phyloP scores from a whole-genome alignment of 2,888 invertebrate genomes.

The Notodonta ziczac region DNA sequence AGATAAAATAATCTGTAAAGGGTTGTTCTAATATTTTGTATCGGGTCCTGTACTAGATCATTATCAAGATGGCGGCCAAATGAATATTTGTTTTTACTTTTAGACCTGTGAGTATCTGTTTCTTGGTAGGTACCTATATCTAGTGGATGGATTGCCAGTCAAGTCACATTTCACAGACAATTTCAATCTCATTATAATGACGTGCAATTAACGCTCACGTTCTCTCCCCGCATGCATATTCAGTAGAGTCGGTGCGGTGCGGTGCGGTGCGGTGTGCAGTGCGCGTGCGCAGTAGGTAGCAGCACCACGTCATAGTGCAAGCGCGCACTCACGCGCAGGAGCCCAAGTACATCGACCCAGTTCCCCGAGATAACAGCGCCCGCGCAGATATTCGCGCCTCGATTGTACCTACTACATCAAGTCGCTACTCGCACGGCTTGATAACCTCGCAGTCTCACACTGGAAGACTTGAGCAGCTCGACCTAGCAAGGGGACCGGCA shows the following conservation, averaged over 20 bases:
- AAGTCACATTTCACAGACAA: neutral
- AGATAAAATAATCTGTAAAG: no score
- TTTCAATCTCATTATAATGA: constrained; percentile 1
- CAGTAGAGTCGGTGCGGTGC: neutral
- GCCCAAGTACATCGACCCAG: constrained; percentile 12
- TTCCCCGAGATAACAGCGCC: constrained; percentile 11
- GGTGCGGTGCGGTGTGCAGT: neutral
- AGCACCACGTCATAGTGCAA: constrained; percentile 5
- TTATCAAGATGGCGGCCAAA: no score
- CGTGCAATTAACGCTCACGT: constrained; percentile 1
- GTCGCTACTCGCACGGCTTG: neutral
- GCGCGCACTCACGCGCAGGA: constrained; percentile 6
- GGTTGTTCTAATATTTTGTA: no score
- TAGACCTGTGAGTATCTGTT: no score
- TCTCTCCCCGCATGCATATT: constrained; percentile 5
- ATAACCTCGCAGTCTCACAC: neutral
- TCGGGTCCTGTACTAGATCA: no score
- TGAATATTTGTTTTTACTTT: no score
- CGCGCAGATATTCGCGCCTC: constrained; percentile 7
- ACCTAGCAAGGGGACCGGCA: neutral
- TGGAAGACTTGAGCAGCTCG: neutral
- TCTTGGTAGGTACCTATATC: neutral
- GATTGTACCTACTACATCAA: neutral
- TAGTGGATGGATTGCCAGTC: neutral
- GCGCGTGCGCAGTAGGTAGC: neutral